These are phyloP conservation scores for Geopemphigus sp. DNA, from an alignment of 1,140 invertebrate genomes.

Conservation along the genomic window DNA sequence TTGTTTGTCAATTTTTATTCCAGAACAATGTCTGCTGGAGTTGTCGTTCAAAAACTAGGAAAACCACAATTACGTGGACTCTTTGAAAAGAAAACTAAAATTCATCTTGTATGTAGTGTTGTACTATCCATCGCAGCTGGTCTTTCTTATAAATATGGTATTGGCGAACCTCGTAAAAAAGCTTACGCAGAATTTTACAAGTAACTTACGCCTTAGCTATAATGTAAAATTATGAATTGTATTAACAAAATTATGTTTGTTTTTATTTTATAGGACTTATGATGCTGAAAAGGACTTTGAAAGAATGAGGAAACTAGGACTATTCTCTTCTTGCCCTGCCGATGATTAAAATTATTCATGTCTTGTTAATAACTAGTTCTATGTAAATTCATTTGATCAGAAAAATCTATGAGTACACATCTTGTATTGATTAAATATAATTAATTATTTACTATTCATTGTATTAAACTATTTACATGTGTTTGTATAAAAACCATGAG, in stretches of 20 bases:
- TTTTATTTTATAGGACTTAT: slow-evolving; percentile 57
- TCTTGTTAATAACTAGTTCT: slow-evolving; percentile 47
- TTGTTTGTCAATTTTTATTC: background rate
- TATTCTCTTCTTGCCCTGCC: slow-evolving; percentile 56
- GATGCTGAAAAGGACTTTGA: slow-evolving; percentile 57
- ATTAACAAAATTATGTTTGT: slow-evolving; percentile 35
- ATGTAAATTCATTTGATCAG: slow-evolving; percentile 43
- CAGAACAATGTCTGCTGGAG: slow-evolving; percentile 52
- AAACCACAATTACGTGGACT: slow-evolving; percentile 63
- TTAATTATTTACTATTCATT: slow-evolving; percentile 49
- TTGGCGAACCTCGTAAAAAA: slow-evolving; percentile 61
- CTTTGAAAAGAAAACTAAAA: slow-evolving; percentile 60
- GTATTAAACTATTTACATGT: background rate
- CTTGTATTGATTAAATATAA: slow-evolving; percentile 45
- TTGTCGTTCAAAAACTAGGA: slow-evolving; percentile 55
- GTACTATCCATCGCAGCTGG: slow-evolving; percentile 56
- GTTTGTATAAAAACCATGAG: background rate
- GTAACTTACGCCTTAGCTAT: slow-evolving; percentile 55
- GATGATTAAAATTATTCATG: slow-evolving; percentile 48
- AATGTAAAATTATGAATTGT: background rate
- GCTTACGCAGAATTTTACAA: slow-evolving; percentile 69
- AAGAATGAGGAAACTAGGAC: slow-evolving; percentile 58
- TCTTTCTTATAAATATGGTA: slow-evolving; percentile 57
- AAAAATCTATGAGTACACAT: slow-evolving; percentile 48
- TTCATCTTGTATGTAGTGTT: slow-evolving; percentile 59